A percentile compares a stretch with the other conserved stretches of the same genome.
phyloP scores from a whole-genome alignment of 2,888 invertebrate genomes.

The Galeopsomyia nigrocyanea region DNA sequence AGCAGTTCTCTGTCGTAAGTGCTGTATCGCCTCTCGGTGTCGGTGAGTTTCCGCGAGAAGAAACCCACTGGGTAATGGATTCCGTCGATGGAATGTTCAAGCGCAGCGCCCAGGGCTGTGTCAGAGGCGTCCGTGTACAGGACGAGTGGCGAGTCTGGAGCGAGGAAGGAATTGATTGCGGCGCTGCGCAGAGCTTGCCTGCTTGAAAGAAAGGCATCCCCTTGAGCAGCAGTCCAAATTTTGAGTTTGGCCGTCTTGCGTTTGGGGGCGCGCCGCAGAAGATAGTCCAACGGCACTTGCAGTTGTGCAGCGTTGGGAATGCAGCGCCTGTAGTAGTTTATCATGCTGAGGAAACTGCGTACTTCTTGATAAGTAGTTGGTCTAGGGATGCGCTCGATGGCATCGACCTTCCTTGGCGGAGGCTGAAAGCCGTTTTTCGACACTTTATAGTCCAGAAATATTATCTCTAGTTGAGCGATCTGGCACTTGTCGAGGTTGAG shows the following conservation, averaged over 20 bases:
- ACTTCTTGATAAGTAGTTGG: too few relatives aligned
- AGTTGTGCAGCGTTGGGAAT: too few relatives aligned
- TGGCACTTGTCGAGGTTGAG: neutral
- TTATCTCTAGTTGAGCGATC: neutral
- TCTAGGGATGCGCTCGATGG: too few relatives aligned
- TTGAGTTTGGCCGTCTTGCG: too few relatives aligned
- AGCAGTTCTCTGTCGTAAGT: neutral
- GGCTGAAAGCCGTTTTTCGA: neutral
- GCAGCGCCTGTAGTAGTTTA: too few relatives aligned
- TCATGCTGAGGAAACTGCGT: too few relatives aligned
- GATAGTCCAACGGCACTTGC: too few relatives aligned
- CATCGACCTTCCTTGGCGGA: neutral
- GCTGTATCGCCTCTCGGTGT: neutral
- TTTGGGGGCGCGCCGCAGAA: too few relatives aligned
- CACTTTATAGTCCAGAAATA: neutral
- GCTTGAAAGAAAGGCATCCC: too few relatives aligned
- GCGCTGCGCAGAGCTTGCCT: too few relatives aligned
- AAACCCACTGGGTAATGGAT: neutral
- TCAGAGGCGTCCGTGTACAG: neutral
- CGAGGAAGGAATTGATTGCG: too few relatives aligned
- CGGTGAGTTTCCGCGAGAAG: neutral
- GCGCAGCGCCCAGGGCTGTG: neutral
- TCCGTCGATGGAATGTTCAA: neutral
- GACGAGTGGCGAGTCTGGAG: neutral
- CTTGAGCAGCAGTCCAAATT: too few relatives aligned